Base-by-base conservation (phyloP, 2,888 invertebrate genomes). In the Pseudanteris insignis region DNA sequence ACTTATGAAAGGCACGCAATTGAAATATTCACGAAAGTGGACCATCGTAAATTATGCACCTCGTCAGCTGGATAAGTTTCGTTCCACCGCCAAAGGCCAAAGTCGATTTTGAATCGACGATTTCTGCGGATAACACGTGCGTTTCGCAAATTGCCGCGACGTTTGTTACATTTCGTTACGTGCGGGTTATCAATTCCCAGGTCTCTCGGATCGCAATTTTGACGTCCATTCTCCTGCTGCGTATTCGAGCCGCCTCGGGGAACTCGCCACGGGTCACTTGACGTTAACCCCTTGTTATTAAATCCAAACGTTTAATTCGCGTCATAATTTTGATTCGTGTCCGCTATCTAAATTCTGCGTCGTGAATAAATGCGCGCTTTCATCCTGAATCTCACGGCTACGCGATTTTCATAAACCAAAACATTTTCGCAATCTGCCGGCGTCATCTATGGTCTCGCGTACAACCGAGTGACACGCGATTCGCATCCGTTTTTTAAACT, bases 1-100 rank as follows among this genome's bases (percentile, higher is more conserved):
- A 60, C 48, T 60, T 60, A 54, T 60, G 44, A 60, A 61, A 61
- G 61, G 40, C 54, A 53, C 37, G 53, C 48, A 58, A 63, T 63
- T 63, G 57, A 54, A 63, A 58, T 63, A 58, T 44, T 14, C 54
- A 38, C 11, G 58, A 63, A 63, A 63, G 63, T 63, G 63, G 63
- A 63, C 58, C 63, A 57, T 33, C 18, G 44, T 48, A 63, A 63
- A 63, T 63, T 58, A 63, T 51, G 57, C 57, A 37, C 51, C 51
- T 47, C 53, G 43, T 53, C 57, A 53, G 48, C 51, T 57, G 41
- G 44, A 61, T 51, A 55, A 57, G 46, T 57, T 57, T 53, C 48
- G 53, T 60, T 48, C 28, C 7, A 13, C 43, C 43, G 47, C 53
- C 53, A 60, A 53, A 60, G 60, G 47, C 60, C 41, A 47, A 47